Conservation (phyloP, 2,113 vertebrate genomes). For the Columba livia region DNA sequence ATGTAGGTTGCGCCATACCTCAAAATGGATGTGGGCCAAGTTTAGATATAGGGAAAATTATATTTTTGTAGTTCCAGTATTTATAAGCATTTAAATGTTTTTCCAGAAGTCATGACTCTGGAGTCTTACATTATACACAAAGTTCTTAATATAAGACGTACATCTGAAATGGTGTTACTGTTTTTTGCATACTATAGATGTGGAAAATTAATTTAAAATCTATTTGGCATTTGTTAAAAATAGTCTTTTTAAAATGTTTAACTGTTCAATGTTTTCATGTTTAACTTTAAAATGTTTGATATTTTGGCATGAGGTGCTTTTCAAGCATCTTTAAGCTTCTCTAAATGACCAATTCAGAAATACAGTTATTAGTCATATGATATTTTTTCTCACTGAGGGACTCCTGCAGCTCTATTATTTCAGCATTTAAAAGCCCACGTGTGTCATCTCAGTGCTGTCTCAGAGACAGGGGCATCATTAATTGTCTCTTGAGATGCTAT, state of each 20-base stretch:
- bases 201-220: background rate
- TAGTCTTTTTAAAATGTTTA: background rate
- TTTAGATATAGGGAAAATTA: background rate
- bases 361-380: background rate
- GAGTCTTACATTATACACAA: background rate
- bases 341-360: background rate
- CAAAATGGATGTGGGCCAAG: background rate
- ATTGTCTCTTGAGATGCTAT: conserved; percentile 38
- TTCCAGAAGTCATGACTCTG: background rate
- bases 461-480: conserved; percentile 29
- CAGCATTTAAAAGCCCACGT: background rate
- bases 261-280: background rate
- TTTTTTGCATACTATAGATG: background rate
- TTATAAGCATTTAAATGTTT: background rate
- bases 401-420: background rate
- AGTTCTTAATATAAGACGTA: background rate
- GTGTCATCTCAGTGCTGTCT: background rate
- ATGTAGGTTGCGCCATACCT: background rate
- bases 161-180: background rate
- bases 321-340: background rate
- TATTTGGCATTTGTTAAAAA: background rate
- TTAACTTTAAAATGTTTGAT: background rate
- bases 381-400: background rate
- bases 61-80: background rate
- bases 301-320: background rate